Conservation (phyloP, 1,140 invertebrate genomes). For the Aphis craccivora region DNA sequence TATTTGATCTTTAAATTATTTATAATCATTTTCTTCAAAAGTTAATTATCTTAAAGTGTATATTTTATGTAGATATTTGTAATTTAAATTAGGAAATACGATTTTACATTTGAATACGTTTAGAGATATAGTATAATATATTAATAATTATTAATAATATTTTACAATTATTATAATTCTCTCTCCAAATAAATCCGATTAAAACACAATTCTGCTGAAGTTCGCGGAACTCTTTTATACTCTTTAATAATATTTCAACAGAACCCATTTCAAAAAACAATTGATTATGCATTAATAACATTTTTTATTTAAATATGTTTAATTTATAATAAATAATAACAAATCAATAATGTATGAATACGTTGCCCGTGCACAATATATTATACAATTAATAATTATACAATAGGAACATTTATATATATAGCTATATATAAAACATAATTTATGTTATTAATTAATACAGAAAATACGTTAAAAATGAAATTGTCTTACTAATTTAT, state of each 20-base stretch:
- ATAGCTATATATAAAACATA: not conserved
- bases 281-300: not conserved
- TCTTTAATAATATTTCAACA: not conserved
- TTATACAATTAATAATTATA: not conserved
- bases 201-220: not conserved
- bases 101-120: constrained; percentile 19
- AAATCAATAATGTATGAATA: constrained; percentile 37
- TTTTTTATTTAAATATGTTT: constrained; percentile 19
- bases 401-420: not conserved
- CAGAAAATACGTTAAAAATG: not conserved
- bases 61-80: constrained; percentile 36
- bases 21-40: constrained; percentile 11
- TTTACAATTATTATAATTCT: not conserved
- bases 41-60: constrained; percentile 11
- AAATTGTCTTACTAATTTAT: not conserved
- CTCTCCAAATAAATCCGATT: not conserved
- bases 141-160: not conserved
- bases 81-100: not conserved
- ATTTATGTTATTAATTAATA: not conserved
- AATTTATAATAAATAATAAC: constrained; percentile 41
- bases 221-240: not conserved
- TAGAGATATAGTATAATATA: not conserved
- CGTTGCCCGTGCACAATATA: not conserved
- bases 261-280: constrained; percentile 12
- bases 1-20: not conserved